Evolutionary conservation across 2,113 vertebrate species (phyloP).

Genomic region (Meles meles): DNA sequence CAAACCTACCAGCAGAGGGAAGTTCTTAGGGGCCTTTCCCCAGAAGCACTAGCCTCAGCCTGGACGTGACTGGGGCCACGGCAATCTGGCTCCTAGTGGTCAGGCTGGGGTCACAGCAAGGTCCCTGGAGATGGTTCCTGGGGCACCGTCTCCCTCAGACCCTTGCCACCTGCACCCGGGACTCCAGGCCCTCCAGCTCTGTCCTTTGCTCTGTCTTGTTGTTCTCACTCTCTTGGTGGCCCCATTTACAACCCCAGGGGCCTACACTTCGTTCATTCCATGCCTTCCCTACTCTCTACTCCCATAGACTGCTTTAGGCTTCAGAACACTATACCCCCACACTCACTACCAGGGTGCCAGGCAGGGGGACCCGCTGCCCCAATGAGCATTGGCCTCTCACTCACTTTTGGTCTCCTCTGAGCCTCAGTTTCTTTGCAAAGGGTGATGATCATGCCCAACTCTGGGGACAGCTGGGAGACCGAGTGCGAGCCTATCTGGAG

Average conservation of each 20-base stretch:
- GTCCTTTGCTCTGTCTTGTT: background rate
- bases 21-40: background rate
- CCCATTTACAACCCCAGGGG: background rate
- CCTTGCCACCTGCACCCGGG: background rate
- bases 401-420: background rate
- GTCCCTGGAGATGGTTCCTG: background rate
- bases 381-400: background rate
- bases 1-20: background rate
- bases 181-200: background rate
- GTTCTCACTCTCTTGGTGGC: background rate
- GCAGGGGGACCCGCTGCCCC: background rate
- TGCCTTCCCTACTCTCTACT: background rate
- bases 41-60: background rate
- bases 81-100: background rate
- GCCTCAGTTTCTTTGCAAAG: background rate
- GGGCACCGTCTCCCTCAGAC: background rate
- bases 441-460: background rate
- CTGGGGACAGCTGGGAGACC: background rate
- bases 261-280: background rate
- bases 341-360: background rate
- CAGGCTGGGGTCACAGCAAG: background rate
- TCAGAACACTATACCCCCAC: too few species aligned
- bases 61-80: background rate
- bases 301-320: background rate
- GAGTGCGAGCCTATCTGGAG: background rate